These are phyloP conservation scores for Acanthurus leucopareius DNA, from an alignment of 2,797 vertebrate genomes.

Conservation along the genomic window DNA sequence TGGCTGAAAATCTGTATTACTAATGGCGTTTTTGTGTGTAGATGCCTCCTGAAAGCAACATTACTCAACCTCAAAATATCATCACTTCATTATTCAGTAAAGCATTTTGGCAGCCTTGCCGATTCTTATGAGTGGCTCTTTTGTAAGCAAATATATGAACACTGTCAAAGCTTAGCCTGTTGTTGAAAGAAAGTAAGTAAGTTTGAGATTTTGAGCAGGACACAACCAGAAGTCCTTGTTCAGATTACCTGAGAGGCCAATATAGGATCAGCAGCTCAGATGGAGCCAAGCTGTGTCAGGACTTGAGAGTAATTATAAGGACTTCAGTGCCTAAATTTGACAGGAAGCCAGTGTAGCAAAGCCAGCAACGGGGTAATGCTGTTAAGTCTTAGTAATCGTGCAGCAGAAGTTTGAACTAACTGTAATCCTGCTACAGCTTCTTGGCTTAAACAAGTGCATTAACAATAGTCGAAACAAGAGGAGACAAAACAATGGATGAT, in stretches of 20 bases:
- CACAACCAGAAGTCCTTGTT: neutral
- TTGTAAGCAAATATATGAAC: neutral
- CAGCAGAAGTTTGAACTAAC: constrained; percentile 2
- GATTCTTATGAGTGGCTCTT: constrained; percentile 2
- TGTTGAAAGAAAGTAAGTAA: neutral
- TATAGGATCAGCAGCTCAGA: neutral
- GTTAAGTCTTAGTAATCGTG: neutral
- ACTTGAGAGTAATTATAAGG: neutral
- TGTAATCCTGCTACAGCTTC: constrained; percentile 5
- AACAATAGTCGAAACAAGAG: neutral
- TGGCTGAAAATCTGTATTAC: constrained; percentile 4
- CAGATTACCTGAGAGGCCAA: neutral
- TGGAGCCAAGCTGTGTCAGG: neutral
- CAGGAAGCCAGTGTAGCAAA: constrained; percentile 10
- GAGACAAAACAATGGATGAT: constrained; percentile 3
- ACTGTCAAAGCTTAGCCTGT: neutral
- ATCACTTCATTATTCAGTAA: constrained; percentile 5
- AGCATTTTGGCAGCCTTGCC: neutral
- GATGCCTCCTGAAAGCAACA: constrained; percentile 9
- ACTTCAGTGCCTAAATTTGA: neutral
- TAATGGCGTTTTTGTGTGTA: constrained; percentile 1
- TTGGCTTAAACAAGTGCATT: constrained; percentile 7
- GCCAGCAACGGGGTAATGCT: neutral
- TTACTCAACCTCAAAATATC: constrained; percentile 10
- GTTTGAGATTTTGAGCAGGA: neutral